Percentiles rank a stretch among this genome's conserved stretches.
phyloP scores from a whole-genome alignment of 2,888 invertebrate species.

The Octodonta nipae region DNA sequence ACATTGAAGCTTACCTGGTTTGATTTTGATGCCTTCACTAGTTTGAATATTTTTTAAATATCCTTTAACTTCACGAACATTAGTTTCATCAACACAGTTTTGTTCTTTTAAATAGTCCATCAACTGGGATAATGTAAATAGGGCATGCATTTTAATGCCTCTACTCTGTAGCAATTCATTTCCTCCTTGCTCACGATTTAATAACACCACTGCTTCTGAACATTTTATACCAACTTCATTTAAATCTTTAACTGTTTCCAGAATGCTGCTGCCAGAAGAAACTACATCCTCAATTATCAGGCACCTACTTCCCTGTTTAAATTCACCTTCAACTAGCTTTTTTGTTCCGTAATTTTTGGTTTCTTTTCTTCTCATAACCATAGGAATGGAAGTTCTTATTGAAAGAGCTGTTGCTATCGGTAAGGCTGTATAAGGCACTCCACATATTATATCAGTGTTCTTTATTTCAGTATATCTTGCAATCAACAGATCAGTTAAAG shows the following conservation, averaged over 20 bases:
- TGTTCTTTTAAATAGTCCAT: constrained; percentile 47
- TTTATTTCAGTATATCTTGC: too few relatives aligned
- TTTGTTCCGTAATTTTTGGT: constrained; percentile 91
- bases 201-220: constrained; percentile 68
- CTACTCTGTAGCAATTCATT: constrained; percentile 51
- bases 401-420: constrained; percentile 84
- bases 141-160: constrained; percentile 55
- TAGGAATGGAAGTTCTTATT: constrained; percentile 57
- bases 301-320: constrained; percentile 60
- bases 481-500: too few relatives aligned
- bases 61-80: constrained; percentile 40
- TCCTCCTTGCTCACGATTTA: constrained; percentile 90
- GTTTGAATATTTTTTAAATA: too few relatives aligned
- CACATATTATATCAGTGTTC: constrained; percentile 63
- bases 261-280: constrained; percentile 81
- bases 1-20: too few relatives aligned
- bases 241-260: constrained; percentile 76
- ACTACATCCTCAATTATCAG: constrained; percentile 90
- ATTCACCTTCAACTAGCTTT: constrained; percentile 79
- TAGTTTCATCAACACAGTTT: constrained; percentile 46
- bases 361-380: constrained; percentile 87
- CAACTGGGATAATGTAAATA: constrained; percentile 55
- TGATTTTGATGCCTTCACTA: too few relatives aligned
- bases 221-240: constrained; percentile 44
- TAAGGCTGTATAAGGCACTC: constrained; percentile 93